Base-by-base conservation (phyloP, 2,888 invertebrate genomes). In the Spisula subtruncata region DNA sequence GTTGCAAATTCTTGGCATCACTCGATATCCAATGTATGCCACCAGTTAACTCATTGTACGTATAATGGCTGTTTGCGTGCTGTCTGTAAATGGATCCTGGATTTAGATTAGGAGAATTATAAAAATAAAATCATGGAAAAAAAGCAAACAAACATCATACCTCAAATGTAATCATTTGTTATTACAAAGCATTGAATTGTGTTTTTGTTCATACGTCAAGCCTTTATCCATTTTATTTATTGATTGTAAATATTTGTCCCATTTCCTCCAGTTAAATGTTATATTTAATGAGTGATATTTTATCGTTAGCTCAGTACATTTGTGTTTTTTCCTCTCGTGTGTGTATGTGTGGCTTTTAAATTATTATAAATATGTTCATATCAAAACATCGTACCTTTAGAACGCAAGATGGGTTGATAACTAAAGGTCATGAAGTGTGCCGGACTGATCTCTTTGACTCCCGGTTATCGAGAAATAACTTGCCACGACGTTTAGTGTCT, bases 301-400 rank as follows among this genome's bases (percentile, higher is more conserved):
- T 41, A 48, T 60, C 32, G n/a, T 81, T 86, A 86, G 81, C 86
- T 86, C 86, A 86, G 86, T 54, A 54, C 41, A 85, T 85, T 85
- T 41, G 41, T 41, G 41, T 18, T 51, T 86, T 81, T 81, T 66
- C 48, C 35, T 75, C 14, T 75, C 5, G 2, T 18, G 56, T 81
- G 81, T 71, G 81, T 66, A 48, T 66, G 81, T 81, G 81, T 86
- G 60, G 66, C 29, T 75, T 75, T 60, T 79, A 25, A 54, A 48
- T 35, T 80, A 79, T 79, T 85, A 83, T 84, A 48, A 75, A 84
- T 75, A 66, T 81, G 46, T 81, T 84, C 75, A 84, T 84, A 75
- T 75, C 84, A 51, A 48, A 75, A 84, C 51, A 32, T 51, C 48
- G 16, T 32, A n/a, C 66, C 35, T 10, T 35, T 75, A 32, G 35